These are phyloP conservation scores for Himantopus leucocephalus DNA, from an alignment of 2,113 vertebrate genomes.

Conservation along the genomic window DNA sequence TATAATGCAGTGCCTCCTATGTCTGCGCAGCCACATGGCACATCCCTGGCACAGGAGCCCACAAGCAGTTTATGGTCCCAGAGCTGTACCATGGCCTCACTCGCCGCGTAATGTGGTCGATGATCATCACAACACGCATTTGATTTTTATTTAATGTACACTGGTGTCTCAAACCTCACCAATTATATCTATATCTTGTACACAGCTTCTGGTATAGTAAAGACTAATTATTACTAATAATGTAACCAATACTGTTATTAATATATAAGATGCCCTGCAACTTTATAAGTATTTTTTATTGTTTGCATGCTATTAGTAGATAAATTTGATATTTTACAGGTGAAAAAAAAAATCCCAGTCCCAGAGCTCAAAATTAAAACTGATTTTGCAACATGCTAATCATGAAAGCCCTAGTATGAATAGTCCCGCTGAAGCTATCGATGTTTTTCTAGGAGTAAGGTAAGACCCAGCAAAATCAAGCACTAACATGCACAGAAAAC, in stretches of 20 bases:
- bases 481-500: neutral
- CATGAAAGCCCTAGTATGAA: neutral
- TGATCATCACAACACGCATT: neutral
- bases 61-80: neutral
- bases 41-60: neutral
- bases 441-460: conserved; percentile 25
- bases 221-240: neutral
- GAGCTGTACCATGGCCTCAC: neutral
- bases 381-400: neutral
- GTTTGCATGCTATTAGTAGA: neutral
- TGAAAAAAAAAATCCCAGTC: neutral
- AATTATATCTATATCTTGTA: neutral
- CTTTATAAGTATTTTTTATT: neutral
- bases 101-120: neutral
- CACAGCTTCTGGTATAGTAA: neutral
- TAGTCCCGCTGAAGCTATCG: neutral
- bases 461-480: conserved; percentile 22
- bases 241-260: neutral
- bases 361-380: neutral
- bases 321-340: neutral
- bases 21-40: neutral
- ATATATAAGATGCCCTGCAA: neutral
- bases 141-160: neutral
- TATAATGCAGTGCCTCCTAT: neutral
- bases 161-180: neutral